These are phyloP conservation scores for Papilio elwesi DNA, from an alignment of 2,888 invertebrate genomes.

Conservation along the genomic window DNA sequence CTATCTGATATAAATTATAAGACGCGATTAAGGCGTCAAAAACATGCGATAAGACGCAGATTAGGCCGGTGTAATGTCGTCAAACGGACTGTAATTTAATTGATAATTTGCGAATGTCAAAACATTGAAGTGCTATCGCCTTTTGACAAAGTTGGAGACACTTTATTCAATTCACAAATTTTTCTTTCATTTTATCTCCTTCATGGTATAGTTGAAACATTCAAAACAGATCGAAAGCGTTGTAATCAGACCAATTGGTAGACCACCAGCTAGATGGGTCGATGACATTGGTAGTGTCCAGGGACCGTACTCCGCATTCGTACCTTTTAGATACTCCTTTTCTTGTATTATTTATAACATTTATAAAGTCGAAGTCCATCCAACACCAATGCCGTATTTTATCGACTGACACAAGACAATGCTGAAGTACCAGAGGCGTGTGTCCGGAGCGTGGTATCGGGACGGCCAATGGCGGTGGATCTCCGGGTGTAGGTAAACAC, in stretches of 20 bases:
- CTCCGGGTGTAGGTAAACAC: slow-evolving; percentile 4
- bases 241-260: too few species aligned
- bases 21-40: slow-evolving; percentile 38
- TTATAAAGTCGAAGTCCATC: background rate
- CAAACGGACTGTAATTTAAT: slow-evolving; percentile 36
- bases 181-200: background rate
- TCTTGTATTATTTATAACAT: background rate
- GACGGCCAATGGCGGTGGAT: slow-evolving; percentile 1
- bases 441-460: background rate
- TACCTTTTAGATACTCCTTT: too few species aligned
- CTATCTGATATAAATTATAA: slow-evolving; percentile 32
- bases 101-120: slow-evolving; percentile 36
- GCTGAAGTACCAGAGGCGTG: background rate
- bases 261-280: too few species aligned
- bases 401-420: background rate
- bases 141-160: background rate
- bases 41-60: slow-evolving; percentile 43
- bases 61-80: slow-evolving; percentile 48
- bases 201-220: too few species aligned
- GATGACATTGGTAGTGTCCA: too few species aligned
- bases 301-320: too few species aligned
- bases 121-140: slow-evolving; percentile 11
- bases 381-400: background rate
- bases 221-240: too few species aligned
- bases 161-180: slow-evolving; percentile 3